Evolutionary conservation across 2,797 vertebrate genomes (phyloP), one percentile per base, ranked within the genome.

Genomic region (Lagocephalus sceleratus): DNA sequence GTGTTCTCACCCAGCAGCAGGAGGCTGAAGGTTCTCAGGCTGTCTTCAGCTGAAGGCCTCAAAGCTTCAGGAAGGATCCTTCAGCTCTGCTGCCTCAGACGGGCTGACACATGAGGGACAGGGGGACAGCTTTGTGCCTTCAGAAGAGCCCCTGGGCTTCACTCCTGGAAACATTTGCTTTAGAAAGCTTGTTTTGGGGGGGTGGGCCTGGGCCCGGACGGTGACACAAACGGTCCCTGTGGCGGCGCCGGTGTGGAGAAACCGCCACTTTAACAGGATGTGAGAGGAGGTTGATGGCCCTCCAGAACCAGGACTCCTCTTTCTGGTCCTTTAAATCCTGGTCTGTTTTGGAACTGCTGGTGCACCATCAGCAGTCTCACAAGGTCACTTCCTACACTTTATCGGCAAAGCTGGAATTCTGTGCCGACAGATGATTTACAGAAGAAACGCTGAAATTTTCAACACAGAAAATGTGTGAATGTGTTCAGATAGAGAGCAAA

Each of bases 131-230:
- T 62, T 57, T 71, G 46, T 57, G 65, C 40, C 39, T 65, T 75
- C 61, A 70, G 60, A 67, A 54, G 12, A 57, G 54, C 63, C 66
- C 64, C 38, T 44, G 65, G 68, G 67, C 66, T 68, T 72, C 60
- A 48, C 54, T 60, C 53, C 63, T 66, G 72, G 68, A 82, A 80
- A 80, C 78, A 81, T 87, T 86, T 82, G 73, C 73, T 81, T 74
- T 71, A 58, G 60, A 56, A 77, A 79, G 51, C 64, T 69, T 60
- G 73, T 63, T 81, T 79, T 72, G n/a, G n/a, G n/a, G n/a, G n/a
- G n/a, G n/a, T n/a, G n/a, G n/a, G n/a, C n/a, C n/a, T n/a, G n/a
- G n/a, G n/a, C n/a, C n/a, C n/a, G n/a, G n/a, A n/a, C n/a, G n/a
- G n/a, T n/a, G n/a, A 62, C 75, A 78, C 79, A 82, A 73, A 82